Evolutionary conservation across 2,888 invertebrate species (phyloP), one percentile per base, ranked within the genome.

Genomic region (Adela reaumurella): DNA sequence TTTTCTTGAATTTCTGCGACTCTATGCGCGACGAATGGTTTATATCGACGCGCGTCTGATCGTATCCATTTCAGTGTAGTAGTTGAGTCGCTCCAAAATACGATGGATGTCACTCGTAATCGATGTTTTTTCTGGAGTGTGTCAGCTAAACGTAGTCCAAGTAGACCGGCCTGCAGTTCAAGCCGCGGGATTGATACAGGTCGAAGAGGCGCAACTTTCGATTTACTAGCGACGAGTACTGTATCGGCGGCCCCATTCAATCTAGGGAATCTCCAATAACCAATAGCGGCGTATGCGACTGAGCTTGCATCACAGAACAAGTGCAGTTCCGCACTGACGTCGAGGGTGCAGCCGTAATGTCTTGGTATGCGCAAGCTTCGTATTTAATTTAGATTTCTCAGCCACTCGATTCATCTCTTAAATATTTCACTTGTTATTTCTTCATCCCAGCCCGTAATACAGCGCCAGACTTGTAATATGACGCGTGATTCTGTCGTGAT

Each of bases 101-200:
- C 18, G 10, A 19, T 29, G 11, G 6, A 11, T n/a, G 4, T 17
- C 14, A 16, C 4, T 41, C 14, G 6, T 2, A 16, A 10, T 6
- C 41, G 42, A n/a, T 47, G 47, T 16, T 47, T 18, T 28, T 24
- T 43, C 19, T 28, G 19, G 14, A 46, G 29, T 19, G 43, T 19
- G 6, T 19, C 45, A 6, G 45, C 49, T 24, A 56, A 20, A 8
- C 53, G 45, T 0, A 43, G 18, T 0, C 52, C 56, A 10, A 57
- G 16, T 0, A 50, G 17, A 1, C 56, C 54, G 1, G 55, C 51
- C 17, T 47, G 47, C 43, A 47, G 24, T n/a, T 47, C 47, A 3
- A 47, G 43, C n/a, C 43, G 5, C 19, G 42, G 47, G 16, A 47
- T 43, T 4, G 18, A 29, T 5, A 42, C 8, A 4, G 28, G 16